Conservation (phyloP, 2,113 vertebrate species). For the Anhinga anhinga region DNA sequence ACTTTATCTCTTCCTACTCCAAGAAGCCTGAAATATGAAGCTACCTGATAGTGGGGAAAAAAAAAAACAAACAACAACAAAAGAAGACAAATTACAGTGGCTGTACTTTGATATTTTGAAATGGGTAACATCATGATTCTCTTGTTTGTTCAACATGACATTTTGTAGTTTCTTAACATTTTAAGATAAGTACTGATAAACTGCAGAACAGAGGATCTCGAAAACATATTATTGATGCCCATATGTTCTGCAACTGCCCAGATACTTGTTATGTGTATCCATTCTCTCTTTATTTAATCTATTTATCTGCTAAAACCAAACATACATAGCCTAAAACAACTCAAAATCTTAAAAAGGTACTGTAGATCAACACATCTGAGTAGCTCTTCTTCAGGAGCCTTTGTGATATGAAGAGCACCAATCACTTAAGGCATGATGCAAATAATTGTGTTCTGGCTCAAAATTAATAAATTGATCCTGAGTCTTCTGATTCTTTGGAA, state of each 20-base stretch:
- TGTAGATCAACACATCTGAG: not conserved
- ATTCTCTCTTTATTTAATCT: not conserved
- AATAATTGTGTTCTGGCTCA: not conserved
- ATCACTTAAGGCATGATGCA: not conserved
- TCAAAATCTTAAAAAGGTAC: not conserved
- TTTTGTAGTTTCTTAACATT: not conserved
- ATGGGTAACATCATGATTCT: not conserved
- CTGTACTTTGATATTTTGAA: not conserved
- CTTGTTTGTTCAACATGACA: not conserved
- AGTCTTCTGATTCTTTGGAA: not conserved
- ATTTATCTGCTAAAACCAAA: not conserved
- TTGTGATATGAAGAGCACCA: not conserved
- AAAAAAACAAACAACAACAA: not conserved
- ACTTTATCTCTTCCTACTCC: not conserved
- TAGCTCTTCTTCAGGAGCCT: not conserved
- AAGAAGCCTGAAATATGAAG: not conserved
- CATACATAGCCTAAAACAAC: not conserved
- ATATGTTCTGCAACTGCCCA: not conserved
- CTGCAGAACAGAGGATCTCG: not conserved
- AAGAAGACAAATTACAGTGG: not conserved
- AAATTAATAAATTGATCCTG: not conserved
- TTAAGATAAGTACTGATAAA: not conserved
- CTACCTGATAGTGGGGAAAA: not conserved
- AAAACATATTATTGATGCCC: not conserved
- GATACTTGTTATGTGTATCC: not conserved